Evolutionary conservation across 35 echinoderm and acorn worm genomes (phyloP).

Genomic region (Chiridota heheva): DNA sequence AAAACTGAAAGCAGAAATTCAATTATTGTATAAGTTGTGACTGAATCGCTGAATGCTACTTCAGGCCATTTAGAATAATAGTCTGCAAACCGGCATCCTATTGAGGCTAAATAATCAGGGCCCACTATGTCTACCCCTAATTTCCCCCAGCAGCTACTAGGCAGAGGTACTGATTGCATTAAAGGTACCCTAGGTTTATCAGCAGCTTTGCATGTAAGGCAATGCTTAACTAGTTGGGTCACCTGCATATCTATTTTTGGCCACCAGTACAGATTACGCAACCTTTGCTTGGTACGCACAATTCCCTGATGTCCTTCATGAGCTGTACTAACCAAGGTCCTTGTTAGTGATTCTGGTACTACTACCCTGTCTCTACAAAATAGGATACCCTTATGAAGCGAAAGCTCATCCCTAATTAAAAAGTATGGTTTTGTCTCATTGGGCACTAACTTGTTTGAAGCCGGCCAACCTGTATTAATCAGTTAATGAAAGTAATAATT

Average conservation of each 20-base stretch:
- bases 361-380: constrained; percentile 40
- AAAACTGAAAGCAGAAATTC: constrained; percentile 44
- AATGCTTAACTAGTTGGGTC: constrained; percentile 11
- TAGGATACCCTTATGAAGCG: constrained; percentile 11
- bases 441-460: neutral
- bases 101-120: neutral
- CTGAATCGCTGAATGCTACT: constrained; percentile 19
- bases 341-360: constrained; percentile 15
- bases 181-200: constrained; percentile 24
- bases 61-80: constrained; percentile 35
- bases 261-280: constrained; percentile 60
- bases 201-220: constrained; percentile 31
- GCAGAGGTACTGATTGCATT: constrained; percentile 49
- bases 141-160: neutral
- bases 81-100: neutral
- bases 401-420: constrained; percentile 50
- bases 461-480: neutral
- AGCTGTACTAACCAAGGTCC: constrained; percentile 15
- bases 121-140: constrained; percentile 11
- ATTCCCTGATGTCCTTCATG: constrained; percentile 69
- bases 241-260: constrained; percentile 62
- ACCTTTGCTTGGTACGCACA: constrained; percentile 57
- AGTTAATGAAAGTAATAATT: constrained; percentile 16
- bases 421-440: neutral
- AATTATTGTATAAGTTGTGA: constrained; percentile 33